phyloP scores from a whole-genome alignment of 2,113 vertebrate species.

The Percina caprodes region DNA sequence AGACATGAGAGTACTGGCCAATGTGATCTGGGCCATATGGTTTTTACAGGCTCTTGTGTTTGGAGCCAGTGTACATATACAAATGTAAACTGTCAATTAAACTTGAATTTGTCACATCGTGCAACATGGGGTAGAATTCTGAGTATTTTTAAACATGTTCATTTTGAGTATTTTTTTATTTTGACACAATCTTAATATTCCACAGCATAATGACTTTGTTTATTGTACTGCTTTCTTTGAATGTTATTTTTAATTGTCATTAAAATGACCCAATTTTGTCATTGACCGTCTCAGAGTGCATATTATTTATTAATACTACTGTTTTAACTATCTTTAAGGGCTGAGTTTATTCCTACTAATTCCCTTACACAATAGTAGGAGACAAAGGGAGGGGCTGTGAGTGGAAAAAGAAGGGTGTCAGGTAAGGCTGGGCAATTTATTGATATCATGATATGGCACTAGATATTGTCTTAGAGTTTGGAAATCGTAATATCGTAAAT shows the following conservation, averaged over 20 bases:
- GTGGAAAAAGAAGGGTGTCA: neutral
- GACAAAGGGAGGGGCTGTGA: neutral
- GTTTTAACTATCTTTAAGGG: neutral
- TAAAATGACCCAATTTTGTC: conserved; percentile 65
- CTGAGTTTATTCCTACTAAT: neutral
- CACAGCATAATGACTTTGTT: conserved; percentile 48
- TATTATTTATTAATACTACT: neutral
- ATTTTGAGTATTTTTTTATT: conserved; percentile 48
- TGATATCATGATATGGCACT: too few species aligned
- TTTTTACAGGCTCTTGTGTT: conserved; percentile 40
- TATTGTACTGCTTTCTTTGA: conserved; percentile 64
- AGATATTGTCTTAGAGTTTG: too few species aligned
- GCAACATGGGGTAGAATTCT: conserved; percentile 16
- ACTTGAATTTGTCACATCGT: conserved; percentile 51
- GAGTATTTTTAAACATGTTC: conserved; percentile 56
- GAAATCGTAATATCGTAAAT: too few species aligned
- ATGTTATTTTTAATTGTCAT: conserved; percentile 69
- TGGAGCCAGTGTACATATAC: conserved; percentile 56
- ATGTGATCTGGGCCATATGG: conserved; percentile 1
- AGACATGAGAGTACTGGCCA: conserved; percentile 1
- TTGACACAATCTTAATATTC: conserved; percentile 58
- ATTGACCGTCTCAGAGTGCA: conserved; percentile 17
- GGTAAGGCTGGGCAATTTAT: neutral
- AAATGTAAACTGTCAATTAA: conserved; percentile 44
- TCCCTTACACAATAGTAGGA: neutral